A percentile compares a stretch with the other conserved stretches of the same genome.
These are phyloP conservation scores for Drosophila borealis DNA, from an alignment of 2,888 invertebrate species.

Conservation along the genomic window DNA sequence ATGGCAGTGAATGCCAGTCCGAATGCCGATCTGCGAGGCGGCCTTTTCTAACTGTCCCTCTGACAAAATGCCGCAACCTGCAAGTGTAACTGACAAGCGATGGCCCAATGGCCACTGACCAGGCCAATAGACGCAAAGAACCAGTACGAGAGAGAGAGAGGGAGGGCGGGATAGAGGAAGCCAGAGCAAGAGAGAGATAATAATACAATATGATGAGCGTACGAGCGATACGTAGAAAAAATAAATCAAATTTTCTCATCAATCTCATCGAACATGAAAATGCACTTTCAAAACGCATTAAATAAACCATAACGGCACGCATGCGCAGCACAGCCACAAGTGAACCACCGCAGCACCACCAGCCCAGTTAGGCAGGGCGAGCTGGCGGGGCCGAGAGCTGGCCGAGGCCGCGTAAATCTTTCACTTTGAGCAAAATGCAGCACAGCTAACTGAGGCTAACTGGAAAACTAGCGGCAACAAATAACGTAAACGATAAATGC, in stretches of 20 bases:
- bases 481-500: slow-evolving; percentile 81
- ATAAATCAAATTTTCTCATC: slow-evolving; percentile 83
- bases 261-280: slow-evolving; percentile 83
- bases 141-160: background rate
- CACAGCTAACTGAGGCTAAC: slow-evolving; percentile 78
- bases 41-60: slow-evolving; percentile 80
- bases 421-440: slow-evolving; percentile 80
- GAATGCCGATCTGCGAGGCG: slow-evolving; percentile 54
- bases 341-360: slow-evolving; percentile 22
- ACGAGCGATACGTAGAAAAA: slow-evolving; percentile 62
- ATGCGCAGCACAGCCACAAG: slow-evolving; percentile 57
- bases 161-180: background rate
- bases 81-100: slow-evolving; percentile 74
- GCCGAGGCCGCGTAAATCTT: slow-evolving; percentile 79
- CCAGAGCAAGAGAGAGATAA: slow-evolving; percentile 4
- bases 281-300: slow-evolving; percentile 84
- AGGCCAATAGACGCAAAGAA: slow-evolving; percentile 17
- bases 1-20: slow-evolving; percentile 64
- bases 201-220: slow-evolving; percentile 33
- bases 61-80: slow-evolving; percentile 80
- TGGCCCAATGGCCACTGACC: slow-evolving; percentile 32
- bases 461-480: slow-evolving; percentile 80
- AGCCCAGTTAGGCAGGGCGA: slow-evolving; percentile 26
- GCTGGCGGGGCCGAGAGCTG: slow-evolving; percentile 32
- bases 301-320: slow-evolving; percentile 84